Evolutionary conservation across 1,140 invertebrate species (phyloP), one percentile per base, ranked within the genome.

Genomic region (Sarcophaga peregrina): DNA sequence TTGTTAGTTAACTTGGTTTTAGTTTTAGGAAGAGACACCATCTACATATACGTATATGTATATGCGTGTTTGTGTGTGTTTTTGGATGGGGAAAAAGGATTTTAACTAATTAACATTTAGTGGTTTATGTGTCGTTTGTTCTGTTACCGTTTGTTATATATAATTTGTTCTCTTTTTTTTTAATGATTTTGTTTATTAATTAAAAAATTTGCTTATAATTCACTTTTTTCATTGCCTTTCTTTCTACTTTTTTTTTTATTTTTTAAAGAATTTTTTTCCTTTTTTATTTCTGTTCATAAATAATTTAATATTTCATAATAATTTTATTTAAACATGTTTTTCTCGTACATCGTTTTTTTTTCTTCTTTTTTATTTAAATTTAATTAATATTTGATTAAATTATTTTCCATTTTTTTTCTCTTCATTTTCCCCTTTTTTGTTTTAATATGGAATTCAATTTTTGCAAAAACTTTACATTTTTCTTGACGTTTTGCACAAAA

Each of bases 61-160:
- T 13, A 10, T 4, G 54, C 25, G 54, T 58, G 54, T 1, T 2
- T n/a, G 54, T 58, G 6, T 13, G n/a, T 58, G 54, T n/a, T 58
- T 58, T 58, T 58, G 54, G 25, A n/a, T n/a, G 25, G 25, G 25
- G 25, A 58, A 58, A 58, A 20, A 68, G 62, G 62, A 68, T 76
- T 78, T 88, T 88, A 88, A 88, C 87, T 88, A 88, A 88, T 88
- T 88, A 88, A 88, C 87, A 88, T 88, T 88, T 88, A 86, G 86
- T 84, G 87, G 87, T 88, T 88, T 86, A 84, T 86, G 83, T n/a
- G n/a, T 62, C 20, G 58, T 11, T 62, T n/a, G 15, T 13, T 15
- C 5, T 7, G 15, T 7, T 17, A 10, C 7, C 17, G n/a, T 54
- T 5, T n/a, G n/a, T n/a, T 54, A 72, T 20, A 25, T 72, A 17